phyloP scores from a whole-genome alignment of 1,140 invertebrate genomes.

The Lycorma delicatula region DNA sequence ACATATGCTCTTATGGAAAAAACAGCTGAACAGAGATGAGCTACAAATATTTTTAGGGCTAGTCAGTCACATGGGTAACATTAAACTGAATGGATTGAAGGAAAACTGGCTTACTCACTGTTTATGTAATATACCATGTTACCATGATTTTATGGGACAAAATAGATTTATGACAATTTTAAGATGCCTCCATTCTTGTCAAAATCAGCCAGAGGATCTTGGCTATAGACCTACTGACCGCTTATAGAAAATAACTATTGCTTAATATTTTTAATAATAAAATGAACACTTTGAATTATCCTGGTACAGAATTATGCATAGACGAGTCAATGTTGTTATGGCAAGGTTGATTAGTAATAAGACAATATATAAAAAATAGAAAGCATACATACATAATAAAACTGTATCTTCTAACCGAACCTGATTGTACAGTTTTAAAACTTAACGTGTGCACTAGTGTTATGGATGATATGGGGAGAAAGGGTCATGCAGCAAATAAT shows the following conservation, averaged over 20 bases:
- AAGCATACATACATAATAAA: conserved; percentile 31
- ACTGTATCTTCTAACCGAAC: conserved; percentile 24
- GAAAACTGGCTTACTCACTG: no score
- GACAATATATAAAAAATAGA: conserved; percentile 33
- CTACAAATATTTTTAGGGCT: no score
- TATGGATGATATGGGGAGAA: conserved; percentile 11
- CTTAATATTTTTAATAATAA: conserved; percentile 27
- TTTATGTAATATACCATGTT: no score
- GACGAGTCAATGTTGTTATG: conserved; percentile 33
- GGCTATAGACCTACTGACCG: not conserved
- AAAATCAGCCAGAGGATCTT: no score
- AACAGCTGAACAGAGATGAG: no score
- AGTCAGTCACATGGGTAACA: no score
- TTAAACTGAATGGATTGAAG: no score
- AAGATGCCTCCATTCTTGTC: conserved; percentile 8
- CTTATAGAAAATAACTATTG: conserved; percentile 12
- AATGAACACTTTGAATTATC: conserved; percentile 27
- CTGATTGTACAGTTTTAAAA: conserved; percentile 20
- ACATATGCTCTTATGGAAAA: no score
- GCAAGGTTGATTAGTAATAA: conserved; percentile 29
- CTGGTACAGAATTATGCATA: conserved; percentile 25
- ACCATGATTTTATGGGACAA: conserved; percentile 9
- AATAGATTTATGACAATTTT: conserved; percentile 14
- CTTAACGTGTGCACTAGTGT: conserved; percentile 23
- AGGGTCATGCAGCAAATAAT: conserved; percentile 17